Conservation (phyloP, 1,140 invertebrate genomes). For the Brachystomella parvula region DNA sequence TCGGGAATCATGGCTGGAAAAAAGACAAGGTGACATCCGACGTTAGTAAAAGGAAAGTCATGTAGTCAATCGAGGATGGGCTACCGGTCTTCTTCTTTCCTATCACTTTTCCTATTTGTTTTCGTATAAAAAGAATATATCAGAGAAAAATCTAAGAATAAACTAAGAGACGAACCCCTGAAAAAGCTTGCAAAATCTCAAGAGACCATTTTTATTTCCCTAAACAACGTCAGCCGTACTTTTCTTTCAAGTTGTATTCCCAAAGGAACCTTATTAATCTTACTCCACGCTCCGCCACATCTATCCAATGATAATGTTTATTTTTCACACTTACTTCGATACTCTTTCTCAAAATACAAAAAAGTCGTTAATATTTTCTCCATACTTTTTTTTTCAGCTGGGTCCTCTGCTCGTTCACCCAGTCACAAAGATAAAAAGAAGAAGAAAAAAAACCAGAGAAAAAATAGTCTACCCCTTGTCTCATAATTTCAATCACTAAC, state of each 20-base stretch:
- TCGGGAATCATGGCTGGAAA: too few relatives aligned
- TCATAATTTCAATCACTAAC: too few relatives aligned
- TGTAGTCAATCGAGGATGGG: slow-evolving; percentile 36
- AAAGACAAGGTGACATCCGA: too few relatives aligned
- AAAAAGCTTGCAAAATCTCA: slow-evolving; percentile 23
- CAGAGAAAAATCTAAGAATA: slow-evolving; percentile 35
- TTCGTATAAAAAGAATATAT: background rate
- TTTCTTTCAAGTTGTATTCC: background rate
- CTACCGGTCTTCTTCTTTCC: background rate
- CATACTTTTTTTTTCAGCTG: too few relatives aligned
- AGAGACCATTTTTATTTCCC: slow-evolving; percentile 24
- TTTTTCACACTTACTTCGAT: background rate
- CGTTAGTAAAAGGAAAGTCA: slow-evolving; percentile 37
- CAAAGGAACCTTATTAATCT: background rate
- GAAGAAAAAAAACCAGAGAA: too few relatives aligned
- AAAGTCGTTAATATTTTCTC: too few relatives aligned
- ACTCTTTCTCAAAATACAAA: background rate
- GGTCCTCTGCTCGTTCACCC: too few relatives aligned
- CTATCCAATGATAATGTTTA: background rate
- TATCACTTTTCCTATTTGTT: background rate
- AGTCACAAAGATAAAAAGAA: too few relatives aligned
- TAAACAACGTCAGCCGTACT: background rate
- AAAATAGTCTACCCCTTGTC: too few relatives aligned
- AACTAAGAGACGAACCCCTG: too few relatives aligned
- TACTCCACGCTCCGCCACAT: background rate